Evolutionary conservation across 2,888 invertebrate species (phyloP), one percentile per base, ranked within the genome.

Genomic region (Aplocera efformata): DNA sequence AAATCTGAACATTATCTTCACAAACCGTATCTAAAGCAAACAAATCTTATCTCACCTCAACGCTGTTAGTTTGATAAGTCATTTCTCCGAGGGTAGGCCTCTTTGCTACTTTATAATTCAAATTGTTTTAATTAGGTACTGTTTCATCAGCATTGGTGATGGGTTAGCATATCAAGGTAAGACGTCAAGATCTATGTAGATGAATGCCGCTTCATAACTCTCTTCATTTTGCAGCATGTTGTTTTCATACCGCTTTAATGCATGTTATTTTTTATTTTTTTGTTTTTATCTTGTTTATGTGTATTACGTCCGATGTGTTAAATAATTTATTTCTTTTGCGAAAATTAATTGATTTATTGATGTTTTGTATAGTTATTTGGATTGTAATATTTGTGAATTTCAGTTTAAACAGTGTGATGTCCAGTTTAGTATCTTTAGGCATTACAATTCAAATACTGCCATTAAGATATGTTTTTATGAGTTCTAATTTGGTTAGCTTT

Each of bases 111-210:
- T 48, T 44, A 46, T 50, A 51, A 60, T 50, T 51, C 48, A 43
- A 53, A 60, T 50, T 54, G 53, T 62, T 60, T 60, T 56, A 60
- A 63, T 64, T 69, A 69, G 67, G 63, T 59, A 50, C 62, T 50
- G 50, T 64, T 72, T 58, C 69, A 63, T 73, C 75, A 65, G 72
- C 71, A 74, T 66, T 72, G 85, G 85, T 86, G 86, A 77, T 77
- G 84, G 86, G 79, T 66, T 72, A 59, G 61, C 23, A n/a, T n/a
- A n/a, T n/a, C n/a, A 63, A 86, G 83, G 85, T 84, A 84, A 86
- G 85, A 70, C 41, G 47, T 45, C 36, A 32, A 32, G 42, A 52
- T 58, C 55, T 45, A 61, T 53, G 57, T 55, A 68, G 63, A 63
- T 58, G 48, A 41, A 41, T 61, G 57, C 52, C 60, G 72, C 72